Percentiles rank a stretch among this genome's conserved stretches.
These are phyloP conservation scores for Oceanites oceanicus DNA, from an alignment of 2,113 vertebrate species.

Conservation along the genomic window DNA sequence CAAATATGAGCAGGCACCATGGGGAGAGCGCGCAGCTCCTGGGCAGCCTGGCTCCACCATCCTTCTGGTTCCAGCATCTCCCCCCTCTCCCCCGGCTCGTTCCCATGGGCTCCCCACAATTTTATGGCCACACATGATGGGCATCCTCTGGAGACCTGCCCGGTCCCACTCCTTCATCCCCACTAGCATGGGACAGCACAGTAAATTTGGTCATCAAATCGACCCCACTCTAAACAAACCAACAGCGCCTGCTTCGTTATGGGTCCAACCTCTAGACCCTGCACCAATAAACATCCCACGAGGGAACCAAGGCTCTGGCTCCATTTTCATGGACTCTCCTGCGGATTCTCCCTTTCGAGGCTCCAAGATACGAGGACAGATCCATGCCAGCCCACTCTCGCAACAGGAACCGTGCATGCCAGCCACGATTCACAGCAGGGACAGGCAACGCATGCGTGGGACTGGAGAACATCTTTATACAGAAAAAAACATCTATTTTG, in stretches of 20 bases:
- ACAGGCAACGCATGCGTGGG: rapidly evolving
- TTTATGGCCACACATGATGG: not conserved
- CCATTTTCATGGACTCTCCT: not conserved
- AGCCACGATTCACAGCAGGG: not conserved
- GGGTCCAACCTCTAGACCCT: not conserved
- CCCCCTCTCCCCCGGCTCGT: rapidly evolving
- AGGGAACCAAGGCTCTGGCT: not conserved
- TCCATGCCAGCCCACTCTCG: rapidly evolving
- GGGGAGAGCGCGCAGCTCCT: not conserved
- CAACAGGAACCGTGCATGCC: rapidly evolving
- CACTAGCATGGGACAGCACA: rapidly evolving
- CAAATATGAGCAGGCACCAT: not conserved
- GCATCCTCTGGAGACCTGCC: not conserved
- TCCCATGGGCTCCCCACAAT: not conserved
- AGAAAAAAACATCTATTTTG: not conserved
- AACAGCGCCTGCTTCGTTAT: not conserved
- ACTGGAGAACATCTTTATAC: not conserved
- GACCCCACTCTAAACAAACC: not conserved
- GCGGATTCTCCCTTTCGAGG: rapidly evolving
- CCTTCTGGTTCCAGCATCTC: not conserved
- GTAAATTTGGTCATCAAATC: not conserved
- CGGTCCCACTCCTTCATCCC: not conserved
- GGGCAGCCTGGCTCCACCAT: not conserved
- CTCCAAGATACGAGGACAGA: not conserved
- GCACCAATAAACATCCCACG: not conserved